phyloP scores from a whole-genome alignment of 2,888 invertebrate species.

The Artemia sinica region DNA sequence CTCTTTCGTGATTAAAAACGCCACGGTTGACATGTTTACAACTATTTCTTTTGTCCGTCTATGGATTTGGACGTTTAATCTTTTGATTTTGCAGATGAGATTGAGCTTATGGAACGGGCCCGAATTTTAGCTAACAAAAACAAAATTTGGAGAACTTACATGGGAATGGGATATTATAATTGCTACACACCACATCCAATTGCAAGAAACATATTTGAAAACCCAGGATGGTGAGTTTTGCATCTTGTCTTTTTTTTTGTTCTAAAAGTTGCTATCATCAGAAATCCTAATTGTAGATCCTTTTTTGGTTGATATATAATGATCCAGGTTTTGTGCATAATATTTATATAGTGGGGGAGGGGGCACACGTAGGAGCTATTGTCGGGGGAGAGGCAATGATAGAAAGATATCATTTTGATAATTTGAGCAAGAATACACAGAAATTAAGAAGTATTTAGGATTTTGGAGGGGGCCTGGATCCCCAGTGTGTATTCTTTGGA shows the following conservation, averaged over 20 bases:
- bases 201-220: constrained; percentile 89
- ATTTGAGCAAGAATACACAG: no score
- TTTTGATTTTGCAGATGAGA: constrained; percentile 51
- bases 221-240: constrained; percentile 75
- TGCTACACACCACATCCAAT: constrained; percentile 91
- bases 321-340: no score
- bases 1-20: no score
- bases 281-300: no score
- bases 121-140: constrained; percentile 65
- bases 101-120: constrained; percentile 63
- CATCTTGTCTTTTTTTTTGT: background rate
- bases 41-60: background rate
- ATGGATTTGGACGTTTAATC: constrained; percentile 18
- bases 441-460: no score
- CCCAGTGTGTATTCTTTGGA: no score
- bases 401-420: no score
- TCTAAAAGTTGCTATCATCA: background rate
- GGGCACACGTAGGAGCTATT: no score
- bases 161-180: constrained; percentile 97
- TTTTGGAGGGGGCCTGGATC: no score
- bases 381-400: no score
- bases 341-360: no score
- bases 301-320: no score
- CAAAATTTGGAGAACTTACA: constrained; percentile 83
- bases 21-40: background rate